Conservation (phyloP, 2,797 vertebrate genomes). For the Anas bernieri region DNA sequence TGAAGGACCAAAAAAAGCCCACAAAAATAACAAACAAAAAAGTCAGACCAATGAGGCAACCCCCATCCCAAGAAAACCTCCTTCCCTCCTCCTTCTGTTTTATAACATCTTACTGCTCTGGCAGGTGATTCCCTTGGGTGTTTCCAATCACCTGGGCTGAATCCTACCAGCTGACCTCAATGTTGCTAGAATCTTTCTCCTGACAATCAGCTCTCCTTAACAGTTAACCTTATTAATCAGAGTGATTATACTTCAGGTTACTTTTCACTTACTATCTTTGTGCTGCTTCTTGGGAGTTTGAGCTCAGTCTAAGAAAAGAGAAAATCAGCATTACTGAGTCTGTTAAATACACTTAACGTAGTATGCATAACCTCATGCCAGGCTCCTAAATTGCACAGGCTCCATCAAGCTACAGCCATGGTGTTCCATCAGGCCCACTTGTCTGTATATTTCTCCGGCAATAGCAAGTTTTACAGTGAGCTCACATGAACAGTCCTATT, state of each 20-base stretch:
- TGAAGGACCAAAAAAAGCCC: background rate
- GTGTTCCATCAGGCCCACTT: background rate
- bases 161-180: conserved; percentile 1
- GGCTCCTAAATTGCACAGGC: background rate
- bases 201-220: background rate
- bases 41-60: background rate
- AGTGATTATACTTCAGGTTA: background rate
- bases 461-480: background rate
- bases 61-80: background rate
- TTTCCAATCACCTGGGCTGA: background rate
- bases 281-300: background rate
- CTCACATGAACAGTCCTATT: background rate
- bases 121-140: background rate
- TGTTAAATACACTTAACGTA: background rate
- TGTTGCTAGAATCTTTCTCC: background rate
- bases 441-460: background rate
- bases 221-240: background rate
- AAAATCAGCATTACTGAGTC: background rate
- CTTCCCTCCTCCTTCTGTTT: background rate
- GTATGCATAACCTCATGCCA: background rate
- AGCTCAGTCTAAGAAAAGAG: background rate
- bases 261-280: background rate
- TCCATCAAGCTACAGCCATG: background rate
- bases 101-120: background rate
- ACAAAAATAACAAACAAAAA: background rate